Evolutionary conservation across 2,113 vertebrate species (phyloP), one percentile per base, ranked within the genome.

Genomic region (Zosterops hypoxanthus): DNA sequence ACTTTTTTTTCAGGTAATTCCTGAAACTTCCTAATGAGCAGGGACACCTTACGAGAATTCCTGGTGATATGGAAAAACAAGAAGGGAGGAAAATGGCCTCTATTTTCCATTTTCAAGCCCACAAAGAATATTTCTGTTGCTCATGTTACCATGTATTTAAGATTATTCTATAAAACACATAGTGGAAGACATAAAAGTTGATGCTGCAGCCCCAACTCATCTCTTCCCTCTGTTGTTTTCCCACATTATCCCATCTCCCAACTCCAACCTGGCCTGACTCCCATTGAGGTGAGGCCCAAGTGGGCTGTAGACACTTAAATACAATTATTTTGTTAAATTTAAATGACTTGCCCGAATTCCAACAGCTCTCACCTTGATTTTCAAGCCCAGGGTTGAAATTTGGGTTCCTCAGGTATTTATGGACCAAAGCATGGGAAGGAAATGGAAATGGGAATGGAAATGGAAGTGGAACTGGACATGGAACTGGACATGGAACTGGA

Each of bases 81-180:
- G 39, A 76, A 12, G 0, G 0, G 31, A 57, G 36, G 22, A 59
- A 50, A 55, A 1, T 17, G 22, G 17, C 33, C 68, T 53, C 20
- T 31, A 1, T 31, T 59, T 70, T 36, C 17, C 21, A 44, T 63
- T 29, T 19, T 17, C 34, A 41, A 86, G 31, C 47, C 26, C 71
- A 46, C 61, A 79, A 46, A 36, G 41, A 42, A 3, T 39, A 28
- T 34, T 89, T 86, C 41, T 47, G 33, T 28, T 61, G 56, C 61
- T n/a, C n/a, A 50, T 56, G 39, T 25, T 15, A 21, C 50, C 4
- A 2, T 17, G 8, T 55, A 33, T 22, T 69, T 33, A 11, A 25
- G 39, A 36, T 77, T 36, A 36, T n/a, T n/a, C 19, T 8, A n/a
- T 16, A 24, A 65, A 65, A 65, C 9, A 34, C 1, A 5, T 2